Percentiles rank a stretch among this genome's conserved stretches.
Evolutionary conservation across 2,113 vertebrate genomes (phyloP).

Genomic region (Syngnathus floridae): DNA sequence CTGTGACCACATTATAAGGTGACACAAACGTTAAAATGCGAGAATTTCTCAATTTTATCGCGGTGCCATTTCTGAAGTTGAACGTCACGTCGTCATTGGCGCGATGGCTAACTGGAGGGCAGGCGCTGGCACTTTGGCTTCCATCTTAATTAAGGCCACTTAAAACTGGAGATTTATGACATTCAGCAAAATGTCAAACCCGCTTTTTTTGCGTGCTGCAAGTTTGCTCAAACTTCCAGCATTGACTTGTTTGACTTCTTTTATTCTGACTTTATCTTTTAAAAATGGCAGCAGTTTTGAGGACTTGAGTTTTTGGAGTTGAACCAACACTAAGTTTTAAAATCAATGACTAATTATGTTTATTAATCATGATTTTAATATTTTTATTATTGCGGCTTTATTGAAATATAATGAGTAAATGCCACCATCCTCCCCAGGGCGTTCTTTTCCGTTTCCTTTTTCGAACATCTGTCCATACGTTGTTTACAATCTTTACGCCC

Average conservation of each 20-base stretch:
- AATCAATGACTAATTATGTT: too few species aligned
- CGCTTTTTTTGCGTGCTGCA: slow-evolving; percentile 32
- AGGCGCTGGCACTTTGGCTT: slow-evolving; percentile 1
- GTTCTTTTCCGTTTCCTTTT: slow-evolving; percentile 23
- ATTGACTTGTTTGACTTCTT: not conserved
- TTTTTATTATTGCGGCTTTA: not conserved
- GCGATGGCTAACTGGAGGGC: not conserved
- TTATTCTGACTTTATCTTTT: not conserved
- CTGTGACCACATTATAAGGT: too few species aligned
- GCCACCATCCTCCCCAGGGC: slow-evolving; percentile 2
- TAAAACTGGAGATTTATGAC: slow-evolving; percentile 30
- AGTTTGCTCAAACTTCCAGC: slow-evolving; percentile 8
- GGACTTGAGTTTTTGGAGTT: too few species aligned
- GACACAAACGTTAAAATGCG: not conserved
- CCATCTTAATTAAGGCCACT: slow-evolving; percentile 18
- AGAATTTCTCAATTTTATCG: not conserved
- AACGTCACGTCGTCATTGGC: not conserved
- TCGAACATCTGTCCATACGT: slow-evolving; percentile 46
- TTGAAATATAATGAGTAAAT: too few species aligned
- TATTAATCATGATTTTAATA: not conserved
- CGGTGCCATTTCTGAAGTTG: not conserved
- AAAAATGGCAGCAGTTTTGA: too few species aligned
- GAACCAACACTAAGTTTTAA: too few species aligned
- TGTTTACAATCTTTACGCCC: slow-evolving; percentile 49
- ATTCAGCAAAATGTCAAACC: slow-evolving; percentile 31